Conservation (phyloP, 2,888 invertebrate genomes). For the Timema podura region DNA sequence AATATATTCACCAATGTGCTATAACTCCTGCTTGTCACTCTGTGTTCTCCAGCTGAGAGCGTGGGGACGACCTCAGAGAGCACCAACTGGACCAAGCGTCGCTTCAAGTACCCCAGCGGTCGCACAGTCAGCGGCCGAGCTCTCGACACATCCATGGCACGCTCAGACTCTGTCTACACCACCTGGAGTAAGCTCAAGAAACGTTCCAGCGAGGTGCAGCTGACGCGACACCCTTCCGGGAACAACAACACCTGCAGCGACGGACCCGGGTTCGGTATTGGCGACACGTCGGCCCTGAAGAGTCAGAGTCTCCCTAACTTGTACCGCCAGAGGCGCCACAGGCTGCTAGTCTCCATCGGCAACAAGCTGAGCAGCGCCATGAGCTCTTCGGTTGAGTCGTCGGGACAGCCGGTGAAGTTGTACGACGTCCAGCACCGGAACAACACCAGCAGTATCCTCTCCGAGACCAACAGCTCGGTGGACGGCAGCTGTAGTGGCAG, state of each 20-base stretch:
- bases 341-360: conserved; percentile 19
- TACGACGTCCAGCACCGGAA: conserved; percentile 41
- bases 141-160: conserved; percentile 67
- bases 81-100: conserved; percentile 33
- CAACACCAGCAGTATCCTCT: conserved; percentile 24
- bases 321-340: conserved; percentile 36
- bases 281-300: conserved; percentile 44
- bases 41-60: conserved; percentile 29
- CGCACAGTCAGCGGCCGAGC: conserved; percentile 15
- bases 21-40: too few relatives aligned
- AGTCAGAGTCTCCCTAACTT: conserved; percentile 79
- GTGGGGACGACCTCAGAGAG: conserved; percentile 34
- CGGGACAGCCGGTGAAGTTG: conserved; percentile 33
- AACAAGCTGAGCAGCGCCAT: conserved; percentile 24
- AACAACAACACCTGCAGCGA: conserved; percentile 58
- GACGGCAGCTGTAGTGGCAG: conserved; percentile 38
- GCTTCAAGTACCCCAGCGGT: background rate
- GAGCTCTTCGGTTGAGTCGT: conserved; percentile 27
- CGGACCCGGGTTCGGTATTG: conserved; percentile 11
- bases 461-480: conserved; percentile 31
- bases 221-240: conserved; percentile 68
- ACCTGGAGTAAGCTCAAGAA: conserved; percentile 85
- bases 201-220: conserved; percentile 60
- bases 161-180: conserved; percentile 83
- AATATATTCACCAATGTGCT: too few relatives aligned